phyloP scores from a whole-genome alignment of 2,888 invertebrate species.

The Drosophila barbarae region DNA sequence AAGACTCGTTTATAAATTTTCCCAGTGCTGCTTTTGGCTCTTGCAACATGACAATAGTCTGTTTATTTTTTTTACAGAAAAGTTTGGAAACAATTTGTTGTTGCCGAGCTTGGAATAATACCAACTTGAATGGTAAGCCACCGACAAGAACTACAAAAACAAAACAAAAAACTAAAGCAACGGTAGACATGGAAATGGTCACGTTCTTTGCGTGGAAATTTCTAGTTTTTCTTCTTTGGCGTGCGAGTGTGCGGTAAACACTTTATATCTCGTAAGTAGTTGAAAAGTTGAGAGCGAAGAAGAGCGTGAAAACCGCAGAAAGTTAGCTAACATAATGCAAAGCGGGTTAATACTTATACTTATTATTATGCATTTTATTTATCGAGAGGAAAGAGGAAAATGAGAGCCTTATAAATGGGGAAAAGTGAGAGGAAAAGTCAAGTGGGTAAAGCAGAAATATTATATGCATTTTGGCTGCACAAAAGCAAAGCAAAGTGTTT shows the following conservation, averaged over 20 bases:
- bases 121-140: constrained; percentile 26
- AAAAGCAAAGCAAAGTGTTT: background rate
- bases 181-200: constrained; percentile 53
- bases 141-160: constrained; percentile 17
- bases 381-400: background rate
- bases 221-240: constrained; percentile 12
- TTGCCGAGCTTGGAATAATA: constrained; percentile 25
- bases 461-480: background rate
- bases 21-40: background rate
- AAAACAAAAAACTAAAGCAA: constrained; percentile 16
- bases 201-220: constrained; percentile 52
- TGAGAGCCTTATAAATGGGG: background rate
- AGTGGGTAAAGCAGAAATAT: background rate
- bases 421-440: background rate
- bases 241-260: constrained; percentile 23
- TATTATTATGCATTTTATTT: constrained; percentile 11
- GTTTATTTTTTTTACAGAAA: constrained; percentile 25
- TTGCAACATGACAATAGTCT: constrained; percentile 26
- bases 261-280: constrained; percentile 31
- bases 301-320: constrained; percentile 12
- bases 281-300: constrained; percentile 16
- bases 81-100: constrained; percentile 31
- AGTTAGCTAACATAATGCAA: constrained; percentile 20
- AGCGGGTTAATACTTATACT: background rate
- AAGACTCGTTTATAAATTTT: background rate